Evolutionary conservation across 2,113 vertebrate genomes (phyloP).

Genomic region (Gorsachius goisagi): DNA sequence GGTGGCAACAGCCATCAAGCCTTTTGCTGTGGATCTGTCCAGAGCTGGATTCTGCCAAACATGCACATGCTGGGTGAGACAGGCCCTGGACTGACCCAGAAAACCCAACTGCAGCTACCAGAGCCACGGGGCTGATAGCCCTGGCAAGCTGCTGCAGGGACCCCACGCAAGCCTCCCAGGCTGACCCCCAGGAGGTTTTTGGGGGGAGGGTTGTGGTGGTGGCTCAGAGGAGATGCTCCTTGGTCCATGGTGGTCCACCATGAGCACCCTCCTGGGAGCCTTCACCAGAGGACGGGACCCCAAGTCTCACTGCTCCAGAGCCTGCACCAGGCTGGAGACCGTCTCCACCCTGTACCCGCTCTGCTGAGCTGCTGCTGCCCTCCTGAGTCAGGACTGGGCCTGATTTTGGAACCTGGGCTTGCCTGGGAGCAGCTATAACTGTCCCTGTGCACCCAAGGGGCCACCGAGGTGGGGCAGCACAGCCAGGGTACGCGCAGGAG

Average conservation of each 20-base stretch:
- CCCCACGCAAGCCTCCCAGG: background rate
- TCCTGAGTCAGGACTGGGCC: background rate
- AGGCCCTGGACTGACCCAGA: background rate
- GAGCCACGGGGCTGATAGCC: background rate
- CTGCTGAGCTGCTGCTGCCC: background rate
- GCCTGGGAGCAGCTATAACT: background rate
- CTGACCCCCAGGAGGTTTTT: no score
- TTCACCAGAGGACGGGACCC: background rate
- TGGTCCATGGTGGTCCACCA: background rate
- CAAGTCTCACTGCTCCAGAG: background rate
- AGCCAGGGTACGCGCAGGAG: background rate
- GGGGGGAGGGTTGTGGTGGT: background rate
- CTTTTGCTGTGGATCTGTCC: background rate
- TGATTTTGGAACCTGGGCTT: background rate
- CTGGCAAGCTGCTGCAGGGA: background rate
- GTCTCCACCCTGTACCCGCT: background rate
- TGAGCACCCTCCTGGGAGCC: background rate
- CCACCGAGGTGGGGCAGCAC: background rate
- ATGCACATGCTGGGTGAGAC: background rate
- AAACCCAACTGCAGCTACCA: background rate
- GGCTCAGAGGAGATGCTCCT: background rate
- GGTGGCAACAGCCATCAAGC: constrained; percentile 73
- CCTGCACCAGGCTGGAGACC: background rate
- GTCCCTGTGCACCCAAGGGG: background rate
- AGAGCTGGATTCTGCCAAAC: constrained; percentile 57